Evolutionary conservation across 2,797 vertebrate genomes (phyloP), one percentile per base, ranked within the genome.

Genomic region (Hydrolagus colliei): DNA sequence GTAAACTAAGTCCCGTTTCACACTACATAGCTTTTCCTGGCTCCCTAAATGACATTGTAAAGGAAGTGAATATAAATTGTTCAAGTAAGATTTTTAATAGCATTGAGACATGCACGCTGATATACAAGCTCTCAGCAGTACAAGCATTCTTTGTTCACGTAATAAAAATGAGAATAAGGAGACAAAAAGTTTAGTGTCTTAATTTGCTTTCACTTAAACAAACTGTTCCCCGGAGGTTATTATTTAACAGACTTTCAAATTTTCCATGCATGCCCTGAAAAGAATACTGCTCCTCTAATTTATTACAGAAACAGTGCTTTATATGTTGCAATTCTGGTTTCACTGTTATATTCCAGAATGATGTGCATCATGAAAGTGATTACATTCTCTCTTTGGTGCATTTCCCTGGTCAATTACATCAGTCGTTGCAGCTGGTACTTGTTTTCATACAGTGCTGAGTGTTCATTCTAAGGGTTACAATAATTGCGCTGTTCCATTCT

Each of bases 391-490:
- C 32, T 18, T 68, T 65, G 20, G 32, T 71, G 32, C 32, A 52
- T 67, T 71, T 84, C 32, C 18, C 27, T 68, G 27, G 27, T 84
- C 79, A 84, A 35, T 84, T 84, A 84, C 41, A 68, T 82, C 79
- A 68, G 68, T 82, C 63, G 35, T 68, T 9, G 63, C 14, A 35
- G 79, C 41, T 82, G 27, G 18, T 7, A 14, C 32, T 67, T 82
- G 67, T 41, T 18, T 68, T 82, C 22, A 68, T 32, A 82, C 63
- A 68, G 22, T 68, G 22, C 3, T 82, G 63, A 18, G 65, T 41
- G 67, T 18, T 67, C 35, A 67, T 35, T 82, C 63, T 67, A 82
- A 32, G 27, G 41, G 67, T 82, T 82, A 82, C 78, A 32, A 9
- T 68, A 67, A 68, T 84, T 84, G n/a, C 65, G 41, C 52, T 35